phyloP scores from a whole-genome alignment of 2,888 invertebrate species.

The Lasius fuliginosus region DNA sequence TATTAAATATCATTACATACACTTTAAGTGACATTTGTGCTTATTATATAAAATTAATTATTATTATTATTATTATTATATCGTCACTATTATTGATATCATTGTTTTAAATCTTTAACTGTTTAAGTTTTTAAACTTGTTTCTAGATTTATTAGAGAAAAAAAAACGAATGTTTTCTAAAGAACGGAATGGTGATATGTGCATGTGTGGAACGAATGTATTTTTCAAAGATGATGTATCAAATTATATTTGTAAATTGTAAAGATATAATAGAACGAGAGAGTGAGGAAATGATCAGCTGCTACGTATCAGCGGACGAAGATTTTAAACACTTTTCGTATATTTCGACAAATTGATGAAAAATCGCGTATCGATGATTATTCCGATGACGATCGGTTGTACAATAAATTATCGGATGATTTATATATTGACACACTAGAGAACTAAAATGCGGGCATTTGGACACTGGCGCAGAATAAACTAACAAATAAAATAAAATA shows the following conservation, averaged over 20 bases:
- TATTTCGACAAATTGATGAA: conserved; percentile 52
- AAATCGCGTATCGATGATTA: conserved; percentile 62
- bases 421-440: conserved; percentile 62
- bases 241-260: conserved; percentile 86
- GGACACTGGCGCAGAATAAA: conserved; percentile 68
- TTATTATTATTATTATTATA: conserved; percentile 59
- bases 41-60: conserved; percentile 61
- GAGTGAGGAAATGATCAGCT: conserved; percentile 16
- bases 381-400: conserved; percentile 60
- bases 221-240: conserved; percentile 83
- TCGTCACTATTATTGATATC: conserved; percentile 65
- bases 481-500: conserved; percentile 74
- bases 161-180: conserved; percentile 65
- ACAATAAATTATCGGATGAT: conserved; percentile 70
- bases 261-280: conserved; percentile 79
- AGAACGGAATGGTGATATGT: conserved; percentile 75
- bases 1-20: conserved; percentile 65
- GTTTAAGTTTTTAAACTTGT: conserved; percentile 79
- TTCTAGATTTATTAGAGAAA: conserved; percentile 79
- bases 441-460: conserved; percentile 81
- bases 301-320: conserved; percentile 15
- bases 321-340: conserved; percentile 65
- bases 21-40: conserved; percentile 59
- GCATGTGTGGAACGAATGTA: conserved; percentile 81
- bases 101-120: conserved; percentile 75